Conservation (phyloP, 2,113 vertebrate genomes). For the Apodemus sylvaticus region DNA sequence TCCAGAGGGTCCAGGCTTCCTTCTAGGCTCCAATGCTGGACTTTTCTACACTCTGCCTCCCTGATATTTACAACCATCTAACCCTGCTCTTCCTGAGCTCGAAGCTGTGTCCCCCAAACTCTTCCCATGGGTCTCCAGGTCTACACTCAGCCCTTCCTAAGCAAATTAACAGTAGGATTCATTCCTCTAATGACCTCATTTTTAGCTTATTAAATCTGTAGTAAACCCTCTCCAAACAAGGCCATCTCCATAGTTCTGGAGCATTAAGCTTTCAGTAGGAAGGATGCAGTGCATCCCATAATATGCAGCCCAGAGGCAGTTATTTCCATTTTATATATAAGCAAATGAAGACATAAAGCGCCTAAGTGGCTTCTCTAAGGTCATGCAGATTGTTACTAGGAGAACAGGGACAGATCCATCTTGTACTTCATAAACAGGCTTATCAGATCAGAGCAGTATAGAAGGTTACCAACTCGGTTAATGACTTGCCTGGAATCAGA, state of each 20-base stretch:
- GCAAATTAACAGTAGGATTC: background rate
- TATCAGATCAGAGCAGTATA: background rate
- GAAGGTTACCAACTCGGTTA: background rate
- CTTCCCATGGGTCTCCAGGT: background rate
- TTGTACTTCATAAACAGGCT: background rate
- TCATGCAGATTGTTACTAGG: background rate
- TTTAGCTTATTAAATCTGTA: background rate
- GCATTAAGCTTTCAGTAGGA: background rate
- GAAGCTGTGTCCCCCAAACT: background rate
- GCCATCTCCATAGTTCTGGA: background rate
- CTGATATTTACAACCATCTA: background rate
- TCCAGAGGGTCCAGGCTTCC: background rate
- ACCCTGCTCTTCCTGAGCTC: background rate
- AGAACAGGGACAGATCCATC: background rate
- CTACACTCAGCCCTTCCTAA: background rate
- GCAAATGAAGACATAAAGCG: background rate
- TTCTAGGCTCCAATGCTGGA: background rate
- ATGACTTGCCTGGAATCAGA: conserved; percentile 33
- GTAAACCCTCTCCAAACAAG: background rate
- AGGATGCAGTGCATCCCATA: background rate
- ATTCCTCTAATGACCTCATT: background rate
- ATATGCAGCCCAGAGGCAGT: background rate
- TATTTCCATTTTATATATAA: conserved; percentile 14
- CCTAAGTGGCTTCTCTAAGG: background rate
- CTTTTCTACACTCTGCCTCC: background rate